Evolutionary conservation across 2,113 vertebrate species (phyloP), one percentile per base, ranked within the genome.

Genomic region (Cebus imitator): DNA sequence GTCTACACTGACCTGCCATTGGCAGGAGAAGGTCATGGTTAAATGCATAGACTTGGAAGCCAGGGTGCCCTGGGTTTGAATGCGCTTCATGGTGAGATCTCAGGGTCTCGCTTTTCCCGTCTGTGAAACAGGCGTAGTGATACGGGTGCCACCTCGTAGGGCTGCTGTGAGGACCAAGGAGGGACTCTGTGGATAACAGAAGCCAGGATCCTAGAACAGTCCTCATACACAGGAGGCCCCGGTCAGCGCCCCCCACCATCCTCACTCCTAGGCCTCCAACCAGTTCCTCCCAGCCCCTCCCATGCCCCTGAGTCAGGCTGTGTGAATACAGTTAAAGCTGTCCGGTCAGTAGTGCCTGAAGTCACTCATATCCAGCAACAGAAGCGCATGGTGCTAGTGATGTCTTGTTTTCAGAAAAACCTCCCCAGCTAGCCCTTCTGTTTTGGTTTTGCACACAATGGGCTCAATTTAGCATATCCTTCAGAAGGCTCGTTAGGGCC

Each of bases 371-470:
- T 57, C 86, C 68, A 57, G 57, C 50, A n/a, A 18, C 87, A 23
- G 5, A 3, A 90, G 79, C 1, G 0, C n/a, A 1, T 1, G 0
- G 3, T 1, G 18, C 27, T 30, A 43, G 73, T 14, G 3, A 5
- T 1, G 58, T 61, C 94, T 72, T 16, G 2, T 6, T n/a, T 87
- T 43, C 52, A 82, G 57, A 25, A 5, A 16, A 32, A 45, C 6
- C 57, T 20, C 48, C 40, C 5, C 16, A 58, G 40, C 52, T 23
- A 40, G 32, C 0, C 0, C 57, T 50, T 75, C 70, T 5, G 1
- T 68, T 37, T 48, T n/a, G 40, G 23, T 73, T 93, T 91, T 72
- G 32, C 11, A 18, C 27, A 21, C 5, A 11, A 4, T 8, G 2
- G 40, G 55, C 13, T 45, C 35, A 37, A 43, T n/a, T 43, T 16